Evolutionary conservation across 2,888 invertebrate genomes (phyloP), one percentile per base, ranked within the genome.

Genomic region (Zygothrica quintamaculata): DNA sequence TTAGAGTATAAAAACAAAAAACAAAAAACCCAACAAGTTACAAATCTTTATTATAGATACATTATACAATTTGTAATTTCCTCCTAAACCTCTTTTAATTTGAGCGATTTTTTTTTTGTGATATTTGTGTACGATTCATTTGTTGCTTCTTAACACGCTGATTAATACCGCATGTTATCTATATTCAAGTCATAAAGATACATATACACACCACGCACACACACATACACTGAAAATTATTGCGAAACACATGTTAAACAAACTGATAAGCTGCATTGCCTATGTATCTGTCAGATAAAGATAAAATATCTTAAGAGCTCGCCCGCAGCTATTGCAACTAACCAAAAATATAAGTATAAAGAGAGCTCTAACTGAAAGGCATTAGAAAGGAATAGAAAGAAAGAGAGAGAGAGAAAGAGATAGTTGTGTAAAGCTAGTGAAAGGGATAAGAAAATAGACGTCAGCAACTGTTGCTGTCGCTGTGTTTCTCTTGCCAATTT

Each of bases 221-320:
- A 1, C 43, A 33, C 18, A 12, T 13, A 25, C 15, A 18, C 12
- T 1, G 3, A n/a, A 11, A 22, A 9, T 9, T 12, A 51, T 62
- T 70, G 76, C 75, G 39, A 57, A 81, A 70, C 62, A 61, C 60
- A 76, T 71, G 61, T 53, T 52, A 34, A 57, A 44, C 59, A 65
- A 44, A 12, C 44, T 44, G 77, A 76, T 79, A 78, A 76, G 74
- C 18, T 8, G 5, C 13, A 8, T 34, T 47, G n/a, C n/a, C n/a
- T 34, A 46, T 68, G 57, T 74, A 73, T 68, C 70, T 64, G 37
- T 13, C 8, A 76, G 82, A 79, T 73, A 82, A 48, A 61, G 53
- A 22, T 22, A 22, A 22, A 22, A 5, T 77, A 67, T 81, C 73
- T 78, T 11, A 22, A 57, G 51, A 57, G 51, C 13, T n/a, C n/a